Evolutionary conservation across 2,888 invertebrate species (phyloP).

Genomic region (Sepiola atlantica): DNA sequence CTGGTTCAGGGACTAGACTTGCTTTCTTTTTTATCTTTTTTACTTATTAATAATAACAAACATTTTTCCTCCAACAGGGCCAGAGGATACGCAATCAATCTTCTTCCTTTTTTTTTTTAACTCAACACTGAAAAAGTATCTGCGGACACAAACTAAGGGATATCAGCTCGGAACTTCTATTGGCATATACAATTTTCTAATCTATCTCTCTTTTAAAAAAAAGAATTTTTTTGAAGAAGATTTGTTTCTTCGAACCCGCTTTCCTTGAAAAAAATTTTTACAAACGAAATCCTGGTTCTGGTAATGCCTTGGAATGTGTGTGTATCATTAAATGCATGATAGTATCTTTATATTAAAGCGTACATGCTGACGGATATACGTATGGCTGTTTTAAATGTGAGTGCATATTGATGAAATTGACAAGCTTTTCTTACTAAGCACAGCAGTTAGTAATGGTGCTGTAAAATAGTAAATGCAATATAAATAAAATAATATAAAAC

Average conservation of each 20-base stretch:
- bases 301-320: neutral
- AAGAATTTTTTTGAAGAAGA: neutral
- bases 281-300: neutral
- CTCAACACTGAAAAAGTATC: neutral
- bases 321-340: neutral
- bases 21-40: neutral
- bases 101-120: neutral
- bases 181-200: neutral
- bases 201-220: neutral
- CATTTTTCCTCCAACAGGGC: neutral
- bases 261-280: neutral
- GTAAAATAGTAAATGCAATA: neutral
- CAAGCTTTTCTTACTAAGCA: neutral
- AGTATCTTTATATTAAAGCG: neutral
- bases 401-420: neutral
- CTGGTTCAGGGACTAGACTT: neutral
- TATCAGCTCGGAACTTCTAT: slow-evolving; percentile 2
- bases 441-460: neutral
- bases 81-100: neutral
- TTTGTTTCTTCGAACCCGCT: neutral
- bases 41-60: neutral
- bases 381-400: neutral
- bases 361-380: neutral
- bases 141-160: neutral
- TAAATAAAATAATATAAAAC: neutral